A percentile compares a stretch with the other conserved stretches of the same genome.
These are phyloP conservation scores for Siniperca obscura DNA, from an alignment of 2,797 vertebrate genomes.

Conservation along the genomic window DNA sequence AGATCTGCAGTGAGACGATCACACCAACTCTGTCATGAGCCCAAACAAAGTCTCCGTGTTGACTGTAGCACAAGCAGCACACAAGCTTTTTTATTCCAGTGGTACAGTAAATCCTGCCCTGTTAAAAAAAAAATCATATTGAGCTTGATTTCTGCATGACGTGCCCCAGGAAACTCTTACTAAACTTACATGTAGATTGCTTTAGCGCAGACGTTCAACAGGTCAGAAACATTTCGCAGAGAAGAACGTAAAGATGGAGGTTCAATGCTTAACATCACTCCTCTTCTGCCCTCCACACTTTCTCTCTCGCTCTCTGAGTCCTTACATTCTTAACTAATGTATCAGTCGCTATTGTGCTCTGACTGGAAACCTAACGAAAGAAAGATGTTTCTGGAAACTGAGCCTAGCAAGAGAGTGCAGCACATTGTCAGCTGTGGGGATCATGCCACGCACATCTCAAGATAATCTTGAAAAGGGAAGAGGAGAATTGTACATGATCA, in stretches of 20 bases:
- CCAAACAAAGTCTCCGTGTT: slow-evolving; percentile 76
- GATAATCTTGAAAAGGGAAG: slow-evolving; percentile 8
- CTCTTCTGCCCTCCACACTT: neutral
- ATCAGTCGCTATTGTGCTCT: slow-evolving; percentile 49
- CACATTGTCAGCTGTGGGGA: neutral
- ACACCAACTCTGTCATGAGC: slow-evolving; percentile 61
- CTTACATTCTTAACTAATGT: slow-evolving; percentile 59
- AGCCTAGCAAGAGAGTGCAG: neutral
- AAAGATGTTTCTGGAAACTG: slow-evolving; percentile 52
- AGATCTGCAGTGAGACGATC: slow-evolving; percentile 70
- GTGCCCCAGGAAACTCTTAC: slow-evolving; percentile 24
- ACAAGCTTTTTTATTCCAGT: slow-evolving; percentile 38
- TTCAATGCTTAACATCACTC: neutral
- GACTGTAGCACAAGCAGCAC: slow-evolving; percentile 55
- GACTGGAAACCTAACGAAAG: slow-evolving; percentile 53
- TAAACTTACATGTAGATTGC: slow-evolving; percentile 23
- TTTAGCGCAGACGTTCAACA: slow-evolving; percentile 15
- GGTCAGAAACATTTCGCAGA: slow-evolving; percentile 6
- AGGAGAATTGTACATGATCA: slow-evolving; percentile 14
- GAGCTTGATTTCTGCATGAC: slow-evolving; percentile 16
- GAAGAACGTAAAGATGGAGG: neutral
- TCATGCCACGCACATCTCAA: neutral
- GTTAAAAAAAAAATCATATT: slow-evolving; percentile 18
- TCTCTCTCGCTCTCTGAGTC: slow-evolving; percentile 2
- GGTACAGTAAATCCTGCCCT: slow-evolving; percentile 24